Base-by-base conservation (phyloP, 2,888 invertebrate genomes). In the Amorpha juglandis region DNA sequence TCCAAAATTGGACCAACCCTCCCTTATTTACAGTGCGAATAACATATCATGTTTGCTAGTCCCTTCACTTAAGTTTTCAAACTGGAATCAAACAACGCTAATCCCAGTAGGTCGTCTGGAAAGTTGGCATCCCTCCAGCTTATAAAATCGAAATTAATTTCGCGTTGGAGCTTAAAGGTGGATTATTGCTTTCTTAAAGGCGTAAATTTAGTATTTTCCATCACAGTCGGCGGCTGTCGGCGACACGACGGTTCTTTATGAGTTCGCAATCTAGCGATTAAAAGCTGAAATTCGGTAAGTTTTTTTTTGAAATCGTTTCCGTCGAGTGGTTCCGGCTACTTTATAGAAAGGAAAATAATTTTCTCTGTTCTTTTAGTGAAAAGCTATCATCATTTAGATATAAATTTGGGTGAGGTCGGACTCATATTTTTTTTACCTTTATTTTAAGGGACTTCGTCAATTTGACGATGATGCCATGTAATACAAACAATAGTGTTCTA, bases 271-370 rank as follows among this genome's bases (percentile, higher is more conserved):
- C 82, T 73, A 79, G 76, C 81, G 81, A 86, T 85, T 86, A 84
- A 79, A 78, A 76, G 80, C 74, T 76, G 74, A 82, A 87, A 88
- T 87, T 88, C 84, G 83, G 88, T 89, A 87, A 88, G 78, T 80
- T 77, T 78, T 81, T 45, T 64, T 55, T 50, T 50, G 16, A 33
- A 6, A 77, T 78, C 79, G 76, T 83, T 81, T 80, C 70, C 70
- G 70, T 68, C 38, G 52, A 53, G 33, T 14, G 16, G 38, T 19
- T 42, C 19, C 19, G 11, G 38, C 19, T 12, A 38, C 12, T 35
- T 11, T 19, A 19, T 12, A 19, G 19, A 38, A 16, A 58, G 33
- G 38, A 19, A 42, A 58, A 42, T 42, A 1, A 6, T 58, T 58
- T 42, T 14, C 1, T 45, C 14, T 6, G 1, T 45, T 45, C 14